These are phyloP conservation scores for Coelopa frigida DNA, from an alignment of 1,140 invertebrate species.

Conservation along the genomic window DNA sequence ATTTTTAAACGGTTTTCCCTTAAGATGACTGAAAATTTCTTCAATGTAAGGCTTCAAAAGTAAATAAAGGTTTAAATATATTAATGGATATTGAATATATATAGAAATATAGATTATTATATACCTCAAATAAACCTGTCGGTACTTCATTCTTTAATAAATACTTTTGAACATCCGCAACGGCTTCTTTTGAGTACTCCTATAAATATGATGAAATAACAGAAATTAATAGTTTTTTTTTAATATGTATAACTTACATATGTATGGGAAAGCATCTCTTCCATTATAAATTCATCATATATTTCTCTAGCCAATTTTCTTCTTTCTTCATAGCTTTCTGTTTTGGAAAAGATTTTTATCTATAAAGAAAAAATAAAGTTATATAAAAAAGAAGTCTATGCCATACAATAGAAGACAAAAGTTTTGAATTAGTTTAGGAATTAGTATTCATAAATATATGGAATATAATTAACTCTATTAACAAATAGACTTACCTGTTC, in stretches of 20 bases:
- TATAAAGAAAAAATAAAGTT: constrained; percentile 52
- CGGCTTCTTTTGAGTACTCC: constrained; percentile 95
- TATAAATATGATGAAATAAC: constrained; percentile 57
- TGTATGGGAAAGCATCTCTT: constrained; percentile 95
- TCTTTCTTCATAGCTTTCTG: constrained; percentile 93
- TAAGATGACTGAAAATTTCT: constrained; percentile 96
- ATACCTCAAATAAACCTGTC: constrained; percentile 92
- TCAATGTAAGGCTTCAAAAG: constrained; percentile 87
- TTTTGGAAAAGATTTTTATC: constrained; percentile 98
- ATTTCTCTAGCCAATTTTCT: constrained; percentile 91
- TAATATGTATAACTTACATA: constrained; percentile 67
- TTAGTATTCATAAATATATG: constrained; percentile 4
- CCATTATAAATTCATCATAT: constrained; percentile 99
- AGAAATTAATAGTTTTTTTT: constrained; percentile 8
- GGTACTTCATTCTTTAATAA: constrained; percentile 96
- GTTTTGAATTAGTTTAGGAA: neutral
- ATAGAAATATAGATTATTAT: neutral
- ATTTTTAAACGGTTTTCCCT: constrained; percentile 93
- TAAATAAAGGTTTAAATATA: too few relatives aligned
- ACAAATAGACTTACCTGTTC: constrained; percentile 76
- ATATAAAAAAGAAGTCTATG: too few relatives aligned
- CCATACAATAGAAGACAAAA: too few relatives aligned
- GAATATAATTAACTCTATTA: neutral
- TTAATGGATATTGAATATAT: neutral
- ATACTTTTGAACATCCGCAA: constrained; percentile 95